Conservation (phyloP, 2,797 vertebrate species). For the Phataginus tricuspis region DNA sequence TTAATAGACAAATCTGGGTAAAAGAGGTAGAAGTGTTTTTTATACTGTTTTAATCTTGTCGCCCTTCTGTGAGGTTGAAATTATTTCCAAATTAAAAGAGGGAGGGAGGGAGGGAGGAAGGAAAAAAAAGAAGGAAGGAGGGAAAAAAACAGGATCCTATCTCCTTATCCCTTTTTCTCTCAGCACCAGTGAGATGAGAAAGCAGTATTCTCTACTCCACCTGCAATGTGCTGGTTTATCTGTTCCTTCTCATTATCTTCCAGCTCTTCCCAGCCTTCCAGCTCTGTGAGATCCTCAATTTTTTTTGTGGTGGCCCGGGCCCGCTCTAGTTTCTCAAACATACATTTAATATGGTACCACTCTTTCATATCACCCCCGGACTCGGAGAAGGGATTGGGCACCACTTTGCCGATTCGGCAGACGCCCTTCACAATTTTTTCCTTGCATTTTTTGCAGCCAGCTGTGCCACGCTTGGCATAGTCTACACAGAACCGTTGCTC, state of each 20-base stretch:
- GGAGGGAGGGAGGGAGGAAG: not conserved
- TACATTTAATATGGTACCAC: constrained; percentile 98
- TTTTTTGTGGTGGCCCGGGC: constrained; percentile 97
- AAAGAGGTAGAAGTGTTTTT: not conserved
- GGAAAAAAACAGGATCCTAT: not conserved
- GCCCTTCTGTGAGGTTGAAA: constrained; percentile 27
- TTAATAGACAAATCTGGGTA: not conserved
- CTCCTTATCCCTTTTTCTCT: not conserved
- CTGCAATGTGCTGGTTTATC: constrained; percentile 93
- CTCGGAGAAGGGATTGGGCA: constrained; percentile 98
- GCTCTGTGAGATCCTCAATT: constrained; percentile 96
- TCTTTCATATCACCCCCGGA: constrained; percentile 99
- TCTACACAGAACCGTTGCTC: constrained; percentile 98
- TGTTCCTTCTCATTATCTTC: constrained; percentile 94
- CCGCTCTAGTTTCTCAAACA: constrained; percentile 97
- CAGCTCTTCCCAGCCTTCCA: constrained; percentile 98
- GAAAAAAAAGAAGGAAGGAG: not conserved
- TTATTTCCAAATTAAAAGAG: not conserved
- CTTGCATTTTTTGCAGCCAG: constrained; percentile 99
- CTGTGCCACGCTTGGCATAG: constrained; percentile 96
- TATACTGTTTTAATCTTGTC: constrained; percentile 33
- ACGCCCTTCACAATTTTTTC: constrained; percentile 96
- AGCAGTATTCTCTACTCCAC: constrained; percentile 74
- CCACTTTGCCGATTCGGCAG: constrained; percentile 96
- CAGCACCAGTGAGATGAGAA: not conserved